phyloP scores from a whole-genome alignment of 2,888 invertebrate genomes.

The Polydrusus tereticollis region DNA sequence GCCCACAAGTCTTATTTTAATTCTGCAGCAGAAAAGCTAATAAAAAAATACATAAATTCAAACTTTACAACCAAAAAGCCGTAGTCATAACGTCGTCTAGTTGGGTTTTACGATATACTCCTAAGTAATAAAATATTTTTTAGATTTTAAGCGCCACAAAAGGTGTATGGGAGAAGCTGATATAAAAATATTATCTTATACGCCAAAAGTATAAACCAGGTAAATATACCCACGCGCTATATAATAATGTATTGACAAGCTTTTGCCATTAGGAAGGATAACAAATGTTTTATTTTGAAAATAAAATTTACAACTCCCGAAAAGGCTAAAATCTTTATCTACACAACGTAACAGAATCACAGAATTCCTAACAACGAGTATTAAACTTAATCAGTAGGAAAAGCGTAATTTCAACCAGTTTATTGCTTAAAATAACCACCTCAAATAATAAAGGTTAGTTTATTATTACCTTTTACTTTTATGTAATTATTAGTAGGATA shows the following conservation, averaged over 20 bases:
- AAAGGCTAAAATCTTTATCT: not conserved
- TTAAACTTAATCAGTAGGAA: no score
- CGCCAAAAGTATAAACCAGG: not conserved
- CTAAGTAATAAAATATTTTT: constrained; percentile 22
- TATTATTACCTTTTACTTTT: no score
- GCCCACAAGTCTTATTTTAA: constrained; percentile 24
- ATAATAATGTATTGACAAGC: constrained; percentile 4
- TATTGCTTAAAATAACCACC: no score
- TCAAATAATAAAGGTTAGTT: no score
- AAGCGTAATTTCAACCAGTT: no score
- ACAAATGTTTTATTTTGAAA: not conserved
- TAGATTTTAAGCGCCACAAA: constrained; percentile 4
- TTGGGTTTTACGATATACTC: constrained; percentile 21
- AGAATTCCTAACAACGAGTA: no score
- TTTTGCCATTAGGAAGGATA: not conserved
- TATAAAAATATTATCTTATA: constrained; percentile 16
- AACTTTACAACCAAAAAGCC: constrained; percentile 24
- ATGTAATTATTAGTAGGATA: no score
- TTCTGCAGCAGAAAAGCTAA: constrained; percentile 16
- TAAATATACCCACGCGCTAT: not conserved
- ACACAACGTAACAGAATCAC: not conserved
- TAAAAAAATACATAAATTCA: constrained; percentile 36
- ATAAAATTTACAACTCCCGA: not conserved
- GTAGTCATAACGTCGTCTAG: constrained; percentile 16
- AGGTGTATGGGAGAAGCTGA: constrained; percentile 4